A percentile compares a stretch with the other conserved stretches of the same genome.
phyloP scores from a whole-genome alignment of 1,140 invertebrate species.

The Rhyzopertha dominica region DNA sequence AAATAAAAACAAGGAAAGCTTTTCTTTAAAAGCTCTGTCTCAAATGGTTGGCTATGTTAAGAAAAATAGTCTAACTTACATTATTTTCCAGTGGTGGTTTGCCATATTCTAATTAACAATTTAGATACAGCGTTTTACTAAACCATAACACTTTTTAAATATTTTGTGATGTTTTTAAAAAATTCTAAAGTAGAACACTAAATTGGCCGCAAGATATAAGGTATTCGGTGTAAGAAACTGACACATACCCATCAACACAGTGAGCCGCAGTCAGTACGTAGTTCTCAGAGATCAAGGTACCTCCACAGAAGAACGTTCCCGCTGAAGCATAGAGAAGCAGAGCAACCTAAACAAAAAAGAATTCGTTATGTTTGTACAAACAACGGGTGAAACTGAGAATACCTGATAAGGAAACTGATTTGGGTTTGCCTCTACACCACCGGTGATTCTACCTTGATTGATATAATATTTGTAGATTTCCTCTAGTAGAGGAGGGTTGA shows the following conservation, averaged over 20 bases:
- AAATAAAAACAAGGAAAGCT: too few species aligned
- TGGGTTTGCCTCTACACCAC: constrained; percentile 21
- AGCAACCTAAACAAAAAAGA: background rate
- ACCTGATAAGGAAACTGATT: constrained; percentile 24
- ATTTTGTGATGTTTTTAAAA: background rate
- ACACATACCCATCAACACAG: constrained; percentile 41
- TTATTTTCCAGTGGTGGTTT: background rate
- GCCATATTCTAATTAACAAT: background rate
- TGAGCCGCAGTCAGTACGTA: constrained; percentile 55
- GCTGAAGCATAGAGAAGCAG: constrained; percentile 1
- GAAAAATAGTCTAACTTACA: too few species aligned
- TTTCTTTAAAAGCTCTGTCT: too few species aligned
- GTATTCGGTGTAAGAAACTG: too few species aligned
- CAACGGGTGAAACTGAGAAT: too few species aligned
- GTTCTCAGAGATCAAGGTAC: constrained; percentile 46
- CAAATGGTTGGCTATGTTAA: too few species aligned
- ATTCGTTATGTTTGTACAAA: background rate
- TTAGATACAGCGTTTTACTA: background rate
- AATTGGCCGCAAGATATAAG: too few species aligned
- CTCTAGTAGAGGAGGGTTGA: too few species aligned
- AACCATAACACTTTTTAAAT: background rate
- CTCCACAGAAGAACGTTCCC: constrained; percentile 48
- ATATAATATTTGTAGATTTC: too few species aligned
- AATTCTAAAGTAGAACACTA: background rate
- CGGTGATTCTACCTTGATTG: constrained; percentile 23